Percentiles rank a stretch among this genome's conserved stretches.
These are phyloP conservation scores for Neoitamus cyanurus DNA, from an alignment of 2,888 invertebrate genomes.

Conservation along the genomic window DNA sequence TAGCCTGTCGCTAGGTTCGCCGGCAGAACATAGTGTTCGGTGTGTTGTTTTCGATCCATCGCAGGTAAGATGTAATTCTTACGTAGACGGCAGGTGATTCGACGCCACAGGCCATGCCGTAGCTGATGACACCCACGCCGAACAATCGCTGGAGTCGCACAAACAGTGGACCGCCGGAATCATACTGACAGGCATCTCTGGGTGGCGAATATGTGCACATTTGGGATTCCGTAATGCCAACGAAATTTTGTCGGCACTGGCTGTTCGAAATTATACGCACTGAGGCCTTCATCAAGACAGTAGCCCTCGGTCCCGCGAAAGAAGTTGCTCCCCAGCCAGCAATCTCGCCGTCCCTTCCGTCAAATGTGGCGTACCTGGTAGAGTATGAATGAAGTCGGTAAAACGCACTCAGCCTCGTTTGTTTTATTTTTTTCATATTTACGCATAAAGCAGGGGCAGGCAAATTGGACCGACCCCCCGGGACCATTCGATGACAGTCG, in stretches of 20 bases:
- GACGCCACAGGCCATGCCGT: constrained; percentile 69
- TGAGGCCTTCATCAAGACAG: constrained; percentile 67
- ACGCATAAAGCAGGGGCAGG: constrained; percentile 65
- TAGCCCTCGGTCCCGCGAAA: constrained; percentile 68
- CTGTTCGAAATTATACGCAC: constrained; percentile 66
- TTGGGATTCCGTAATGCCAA: constrained; percentile 54
- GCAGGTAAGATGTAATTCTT: constrained; percentile 69
- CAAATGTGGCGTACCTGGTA: constrained; percentile 48
- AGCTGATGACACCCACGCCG: constrained; percentile 70
- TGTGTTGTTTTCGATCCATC: constrained; percentile 69
- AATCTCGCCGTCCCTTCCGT: constrained; percentile 54
- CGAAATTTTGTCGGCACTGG: constrained; percentile 64
- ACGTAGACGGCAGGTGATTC: constrained; percentile 69
- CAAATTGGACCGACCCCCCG: constrained; percentile 72
- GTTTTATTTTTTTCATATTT: not conserved
- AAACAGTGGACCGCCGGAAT: constrained; percentile 70
- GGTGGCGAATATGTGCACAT: constrained; percentile 68
- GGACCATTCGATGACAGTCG: constrained; percentile 66
- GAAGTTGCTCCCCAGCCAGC: constrained; percentile 72
- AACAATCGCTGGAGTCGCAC: constrained; percentile 66
- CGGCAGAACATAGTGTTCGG: constrained; percentile 57
- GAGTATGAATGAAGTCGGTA: no score
- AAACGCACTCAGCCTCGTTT: not conserved
- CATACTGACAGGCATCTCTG: constrained; percentile 70
- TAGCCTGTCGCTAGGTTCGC: not conserved